These are phyloP conservation scores for Percopsis omiscomaycus DNA, from an alignment of 2,797 vertebrate genomes.

Conservation along the genomic window DNA sequence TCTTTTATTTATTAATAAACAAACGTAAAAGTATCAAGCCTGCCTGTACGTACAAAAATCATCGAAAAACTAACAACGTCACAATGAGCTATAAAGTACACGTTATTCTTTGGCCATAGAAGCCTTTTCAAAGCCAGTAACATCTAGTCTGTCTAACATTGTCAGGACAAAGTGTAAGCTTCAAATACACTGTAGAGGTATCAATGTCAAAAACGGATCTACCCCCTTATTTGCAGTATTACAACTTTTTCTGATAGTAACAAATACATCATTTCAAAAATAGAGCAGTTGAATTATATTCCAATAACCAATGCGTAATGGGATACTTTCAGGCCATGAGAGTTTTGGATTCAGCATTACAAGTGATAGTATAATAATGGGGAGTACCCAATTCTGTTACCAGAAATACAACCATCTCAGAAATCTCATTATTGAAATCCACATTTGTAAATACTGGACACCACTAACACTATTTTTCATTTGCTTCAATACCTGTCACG, in stretches of 20 bases:
- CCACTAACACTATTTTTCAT: conserved; percentile 44
- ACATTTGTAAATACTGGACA: conserved; percentile 60
- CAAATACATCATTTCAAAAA: conserved; percentile 69
- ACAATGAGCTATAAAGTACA: conserved; percentile 50
- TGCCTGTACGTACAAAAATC: conserved; percentile 59
- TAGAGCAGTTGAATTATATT: conserved; percentile 33
- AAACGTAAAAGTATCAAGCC: conserved; percentile 54
- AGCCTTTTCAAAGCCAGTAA: conserved; percentile 76
- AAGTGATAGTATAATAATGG: conserved; percentile 35
- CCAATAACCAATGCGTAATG: conserved; percentile 40
- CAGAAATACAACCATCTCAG: conserved; percentile 31
- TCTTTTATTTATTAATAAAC: conserved; percentile 64
- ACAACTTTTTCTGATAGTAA: conserved; percentile 72
- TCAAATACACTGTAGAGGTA: conserved; percentile 81
- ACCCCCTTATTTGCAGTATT: conserved; percentile 64
- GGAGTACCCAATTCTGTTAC: conserved; percentile 24
- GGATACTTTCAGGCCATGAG: conserved; percentile 61
- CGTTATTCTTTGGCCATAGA: conserved; percentile 89
- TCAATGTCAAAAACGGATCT: conserved; percentile 79
- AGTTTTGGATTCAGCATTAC: conserved; percentile 46
- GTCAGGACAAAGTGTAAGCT: conserved; percentile 62
- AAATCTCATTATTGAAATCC: conserved; percentile 32
- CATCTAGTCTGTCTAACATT: conserved; percentile 57
- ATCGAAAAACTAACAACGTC: conserved; percentile 44
- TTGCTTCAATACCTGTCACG: conserved; percentile 31